These are phyloP conservation scores for Leptopilina boulardi DNA, from an alignment of 1,140 invertebrate genomes.

Conservation along the genomic window DNA sequence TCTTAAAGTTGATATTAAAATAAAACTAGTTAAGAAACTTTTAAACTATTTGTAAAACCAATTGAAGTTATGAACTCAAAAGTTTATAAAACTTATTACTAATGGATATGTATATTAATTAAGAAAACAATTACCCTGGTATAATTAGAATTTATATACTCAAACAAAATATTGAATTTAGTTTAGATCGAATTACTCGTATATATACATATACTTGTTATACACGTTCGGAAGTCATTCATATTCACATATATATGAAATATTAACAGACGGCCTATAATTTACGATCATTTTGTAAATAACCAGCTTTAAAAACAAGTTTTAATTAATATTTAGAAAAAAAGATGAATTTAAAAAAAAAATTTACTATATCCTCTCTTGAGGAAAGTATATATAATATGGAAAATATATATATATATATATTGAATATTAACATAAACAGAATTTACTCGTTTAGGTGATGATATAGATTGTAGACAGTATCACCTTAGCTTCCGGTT, in stretches of 20 bases:
- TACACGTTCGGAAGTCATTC: neutral
- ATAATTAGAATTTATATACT: neutral
- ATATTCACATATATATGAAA: neutral
- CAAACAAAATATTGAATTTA: neutral
- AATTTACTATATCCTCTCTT: neutral
- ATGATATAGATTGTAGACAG: constrained; percentile 19
- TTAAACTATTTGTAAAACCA: too few species aligned
- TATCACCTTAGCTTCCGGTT: constrained; percentile 53
- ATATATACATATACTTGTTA: neutral
- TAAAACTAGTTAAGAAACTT: too few species aligned
- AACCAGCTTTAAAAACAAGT: constrained; percentile 20
- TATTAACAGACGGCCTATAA: neutral
- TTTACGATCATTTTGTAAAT: constrained; percentile 17
- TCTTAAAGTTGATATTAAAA: too few species aligned
- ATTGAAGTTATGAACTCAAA: neutral
- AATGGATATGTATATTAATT: neutral
- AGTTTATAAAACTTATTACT: neutral
- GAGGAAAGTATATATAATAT: neutral
- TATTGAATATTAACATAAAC: constrained; percentile 1
- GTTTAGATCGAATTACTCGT: neutral
- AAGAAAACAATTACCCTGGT: neutral
- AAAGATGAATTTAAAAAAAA: neutral
- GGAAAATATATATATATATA: too few species aligned
- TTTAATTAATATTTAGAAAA: neutral
- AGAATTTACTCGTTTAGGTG: neutral